These are phyloP conservation scores for Metallyticus violacea DNA, from an alignment of 2,888 invertebrate genomes.

Conservation along the genomic window DNA sequence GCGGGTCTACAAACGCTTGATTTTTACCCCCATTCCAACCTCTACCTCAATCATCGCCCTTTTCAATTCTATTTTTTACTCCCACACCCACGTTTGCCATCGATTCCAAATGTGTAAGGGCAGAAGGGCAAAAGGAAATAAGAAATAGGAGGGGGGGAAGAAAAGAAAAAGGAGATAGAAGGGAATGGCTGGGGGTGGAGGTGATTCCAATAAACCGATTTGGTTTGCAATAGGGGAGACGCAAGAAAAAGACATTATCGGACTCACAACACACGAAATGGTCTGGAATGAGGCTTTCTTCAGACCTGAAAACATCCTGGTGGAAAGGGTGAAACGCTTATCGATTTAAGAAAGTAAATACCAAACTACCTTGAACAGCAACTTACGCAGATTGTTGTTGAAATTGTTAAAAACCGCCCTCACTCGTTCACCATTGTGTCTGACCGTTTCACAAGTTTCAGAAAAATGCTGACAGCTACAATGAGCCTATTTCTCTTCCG, in stretches of 20 bases:
- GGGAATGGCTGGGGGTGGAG: constrained; percentile 4
- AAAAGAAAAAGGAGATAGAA: background rate
- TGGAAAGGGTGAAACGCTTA: background rate
- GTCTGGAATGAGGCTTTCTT: background rate
- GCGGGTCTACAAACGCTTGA: background rate
- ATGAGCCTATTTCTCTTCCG: no score
- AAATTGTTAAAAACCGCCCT: no score
- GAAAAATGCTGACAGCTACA: no score
- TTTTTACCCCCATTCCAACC: background rate
- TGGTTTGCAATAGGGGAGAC: background rate
- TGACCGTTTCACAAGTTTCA: no score
- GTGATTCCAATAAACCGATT: constrained; percentile 30
- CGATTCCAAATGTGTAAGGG: constrained; percentile 6
- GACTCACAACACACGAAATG: constrained; percentile 17
- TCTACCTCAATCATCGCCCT: constrained; percentile 26
- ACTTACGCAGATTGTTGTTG: background rate
- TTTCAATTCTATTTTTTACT: constrained; percentile 26
- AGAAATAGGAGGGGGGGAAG: constrained; percentile 16
- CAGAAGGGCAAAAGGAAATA: background rate
- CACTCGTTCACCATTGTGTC: no score
- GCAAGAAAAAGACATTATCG: background rate
- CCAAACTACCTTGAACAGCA: background rate
- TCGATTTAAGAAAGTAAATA: no score
- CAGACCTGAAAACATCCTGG: constrained; percentile 1
- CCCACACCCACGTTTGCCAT: background rate